These are phyloP conservation scores for Tetraodon nigroviridis DNA, from an alignment of 2,113 vertebrate species.

Conservation along the genomic window DNA sequence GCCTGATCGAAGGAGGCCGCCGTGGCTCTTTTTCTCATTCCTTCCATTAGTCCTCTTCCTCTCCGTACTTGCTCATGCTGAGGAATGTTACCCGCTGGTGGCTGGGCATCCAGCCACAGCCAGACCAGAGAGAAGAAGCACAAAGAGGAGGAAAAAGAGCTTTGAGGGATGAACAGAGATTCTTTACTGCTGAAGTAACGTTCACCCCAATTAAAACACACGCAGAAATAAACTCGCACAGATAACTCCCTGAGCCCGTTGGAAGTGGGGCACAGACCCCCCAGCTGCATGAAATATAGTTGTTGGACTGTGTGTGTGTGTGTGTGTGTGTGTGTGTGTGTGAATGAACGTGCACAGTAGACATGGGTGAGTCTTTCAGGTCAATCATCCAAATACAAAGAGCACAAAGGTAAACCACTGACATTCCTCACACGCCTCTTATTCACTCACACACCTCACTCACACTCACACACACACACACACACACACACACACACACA, in stretches of 20 bases:
- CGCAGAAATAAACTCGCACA: background rate
- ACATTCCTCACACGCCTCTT: constrained; percentile 50
- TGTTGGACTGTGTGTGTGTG: constrained; percentile 8
- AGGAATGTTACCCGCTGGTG: constrained; percentile 71
- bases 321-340: constrained; percentile 22
- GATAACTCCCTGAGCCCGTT: background rate
- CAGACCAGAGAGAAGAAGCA: constrained; percentile 53
- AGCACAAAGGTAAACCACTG: constrained; percentile 37
- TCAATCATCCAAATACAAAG: constrained; percentile 46
- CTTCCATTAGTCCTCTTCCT: constrained; percentile 23
- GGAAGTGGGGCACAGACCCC: background rate
- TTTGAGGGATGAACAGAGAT: background rate
- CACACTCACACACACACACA: constrained; percentile 6
- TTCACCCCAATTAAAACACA: background rate
- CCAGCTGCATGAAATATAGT: background rate
- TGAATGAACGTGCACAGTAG: constrained; percentile 25
- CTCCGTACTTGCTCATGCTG: constrained; percentile 50
- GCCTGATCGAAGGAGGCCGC: constrained; percentile 44
- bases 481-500: constrained; percentile 13
- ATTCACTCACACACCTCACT: constrained; percentile 3
- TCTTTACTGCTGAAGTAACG: too few relatives aligned
- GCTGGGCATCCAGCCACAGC: constrained; percentile 67
- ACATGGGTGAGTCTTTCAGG: constrained; percentile 38
- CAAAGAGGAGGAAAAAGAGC: constrained; percentile 30
- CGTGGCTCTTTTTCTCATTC: constrained; percentile 44